phyloP scores from a whole-genome alignment of 2,888 invertebrate species.

The Lasius platythorax region DNA sequence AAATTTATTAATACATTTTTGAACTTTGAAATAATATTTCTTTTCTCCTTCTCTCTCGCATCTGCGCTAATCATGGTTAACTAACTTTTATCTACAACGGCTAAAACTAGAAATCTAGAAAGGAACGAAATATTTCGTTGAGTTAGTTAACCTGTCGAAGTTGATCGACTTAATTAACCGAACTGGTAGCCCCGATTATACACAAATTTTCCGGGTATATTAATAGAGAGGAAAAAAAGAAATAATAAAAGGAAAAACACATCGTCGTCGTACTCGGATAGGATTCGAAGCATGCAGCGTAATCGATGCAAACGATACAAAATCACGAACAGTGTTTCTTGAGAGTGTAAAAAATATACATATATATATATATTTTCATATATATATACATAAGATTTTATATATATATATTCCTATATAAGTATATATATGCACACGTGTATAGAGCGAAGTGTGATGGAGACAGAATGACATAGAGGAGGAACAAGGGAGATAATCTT shows the following conservation, averaged over 20 bases:
- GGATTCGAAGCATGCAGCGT: slow-evolving; percentile 82
- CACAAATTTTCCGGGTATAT: background rate
- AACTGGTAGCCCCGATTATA: background rate
- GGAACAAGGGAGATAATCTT: background rate
- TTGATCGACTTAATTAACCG: background rate
- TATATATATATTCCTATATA: slow-evolving; percentile 49
- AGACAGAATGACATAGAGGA: slow-evolving; percentile 40
- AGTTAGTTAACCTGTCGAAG: slow-evolving; percentile 29
- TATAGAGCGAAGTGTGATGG: slow-evolving; percentile 60
- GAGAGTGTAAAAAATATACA: slow-evolving; percentile 64
- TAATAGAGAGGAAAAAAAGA: background rate
- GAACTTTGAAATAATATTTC: background rate
- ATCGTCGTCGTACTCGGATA: slow-evolving; percentile 82
- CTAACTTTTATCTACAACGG: slow-evolving; percentile 39
- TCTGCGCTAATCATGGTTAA: slow-evolving; percentile 14
- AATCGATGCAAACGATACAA: slow-evolving; percentile 81
- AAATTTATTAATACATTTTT: background rate
- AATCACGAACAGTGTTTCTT: slow-evolving; percentile 78
- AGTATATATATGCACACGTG: slow-evolving; percentile 35
- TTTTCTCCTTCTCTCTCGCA: background rate
- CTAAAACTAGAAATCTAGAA: slow-evolving; percentile 27
- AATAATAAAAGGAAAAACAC: background rate
- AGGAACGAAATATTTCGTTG: background rate
- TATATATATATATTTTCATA: slow-evolving; percentile 53
- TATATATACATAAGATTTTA: slow-evolving; percentile 46